A percentile compares a stretch with the other conserved stretches of the same genome.
Evolutionary conservation across 1,140 invertebrate species (phyloP).

Genomic region (Protaetia brevitarsis): DNA sequence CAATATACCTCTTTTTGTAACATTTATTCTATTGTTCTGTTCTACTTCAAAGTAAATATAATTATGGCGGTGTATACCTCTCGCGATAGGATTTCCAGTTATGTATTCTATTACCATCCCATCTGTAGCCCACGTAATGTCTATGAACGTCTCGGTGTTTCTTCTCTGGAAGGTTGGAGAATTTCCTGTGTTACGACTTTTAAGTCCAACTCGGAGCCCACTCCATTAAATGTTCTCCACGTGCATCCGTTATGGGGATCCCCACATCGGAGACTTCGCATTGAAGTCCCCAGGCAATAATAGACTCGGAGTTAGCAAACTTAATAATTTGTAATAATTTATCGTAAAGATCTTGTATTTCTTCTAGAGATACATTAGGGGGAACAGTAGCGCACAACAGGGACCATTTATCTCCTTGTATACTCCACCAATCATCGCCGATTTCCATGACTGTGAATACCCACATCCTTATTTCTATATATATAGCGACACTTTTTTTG

Average conservation of each 20-base stretch:
- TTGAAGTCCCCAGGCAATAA: not conserved
- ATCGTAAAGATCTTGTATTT: not conserved
- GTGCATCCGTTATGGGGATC: not conserved
- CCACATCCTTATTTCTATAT: not conserved
- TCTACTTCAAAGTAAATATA: not conserved
- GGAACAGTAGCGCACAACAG: not conserved
- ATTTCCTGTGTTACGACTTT: not conserved
- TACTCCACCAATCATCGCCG: not conserved
- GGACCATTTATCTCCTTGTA: not conserved
- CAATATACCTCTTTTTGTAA: not conserved
- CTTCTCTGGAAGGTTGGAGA: not conserved
- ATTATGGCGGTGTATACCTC: not conserved
- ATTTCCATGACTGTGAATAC: no score
- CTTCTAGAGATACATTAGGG: not conserved
- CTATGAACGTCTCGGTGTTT: not conserved
- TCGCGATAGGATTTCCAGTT: not conserved
- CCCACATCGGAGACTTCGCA: not conserved
- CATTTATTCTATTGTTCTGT: not conserved
- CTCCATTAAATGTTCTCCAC: not conserved
- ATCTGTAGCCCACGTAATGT: not conserved
- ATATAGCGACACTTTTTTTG: not conserved
- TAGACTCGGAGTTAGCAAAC: not conserved
- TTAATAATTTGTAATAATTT: not conserved
- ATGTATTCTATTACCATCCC: not conserved
- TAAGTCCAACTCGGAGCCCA: not conserved